These are phyloP conservation scores for Capitulum mitella DNA, from an alignment of 2,888 invertebrate genomes.

Conservation along the genomic window DNA sequence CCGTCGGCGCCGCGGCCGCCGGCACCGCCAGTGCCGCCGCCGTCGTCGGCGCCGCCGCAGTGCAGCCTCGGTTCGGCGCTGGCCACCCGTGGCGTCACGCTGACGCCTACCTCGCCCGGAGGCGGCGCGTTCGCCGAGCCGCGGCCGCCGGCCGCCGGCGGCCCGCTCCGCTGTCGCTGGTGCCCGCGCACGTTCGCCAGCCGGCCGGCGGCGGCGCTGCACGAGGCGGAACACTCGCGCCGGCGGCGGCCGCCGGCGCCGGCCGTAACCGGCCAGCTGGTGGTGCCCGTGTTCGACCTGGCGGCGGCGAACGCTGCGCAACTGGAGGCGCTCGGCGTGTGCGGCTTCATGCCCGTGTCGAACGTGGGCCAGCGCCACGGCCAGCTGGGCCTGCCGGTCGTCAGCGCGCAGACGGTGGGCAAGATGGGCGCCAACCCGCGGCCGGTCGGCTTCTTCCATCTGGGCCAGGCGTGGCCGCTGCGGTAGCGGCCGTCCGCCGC, in stretches of 20 bases:
- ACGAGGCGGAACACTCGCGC: conserved; percentile 42
- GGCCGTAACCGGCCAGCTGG: conserved; percentile 28
- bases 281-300: conserved; percentile 35
- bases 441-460: neutral
- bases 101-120: conserved; percentile 25
- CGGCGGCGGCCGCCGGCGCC: neutral
- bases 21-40: conserved; percentile 43
- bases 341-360: conserved; percentile 35
- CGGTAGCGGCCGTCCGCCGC: too few species aligned
- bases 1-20: conserved; percentile 40
- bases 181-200: conserved; percentile 48
- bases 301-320: conserved; percentile 34
- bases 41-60: conserved; percentile 46
- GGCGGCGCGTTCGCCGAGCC: conserved; percentile 31
- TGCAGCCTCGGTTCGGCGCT: conserved; percentile 35
- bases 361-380: conserved; percentile 35
- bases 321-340: conserved; percentile 35
- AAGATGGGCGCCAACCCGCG: conserved; percentile 23
- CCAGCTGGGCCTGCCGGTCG: conserved; percentile 34
- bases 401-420: conserved; percentile 33
- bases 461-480: neutral
- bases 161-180: conserved; percentile 46
- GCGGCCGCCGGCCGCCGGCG: conserved; percentile 32
- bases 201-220: conserved; percentile 47
- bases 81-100: conserved; percentile 31